Percentiles rank a stretch among this genome's conserved stretches.
phyloP scores from a whole-genome alignment of 30 jellyfish, hydroid and myxozoan genomes.

The Cassiopea andromeda region DNA sequence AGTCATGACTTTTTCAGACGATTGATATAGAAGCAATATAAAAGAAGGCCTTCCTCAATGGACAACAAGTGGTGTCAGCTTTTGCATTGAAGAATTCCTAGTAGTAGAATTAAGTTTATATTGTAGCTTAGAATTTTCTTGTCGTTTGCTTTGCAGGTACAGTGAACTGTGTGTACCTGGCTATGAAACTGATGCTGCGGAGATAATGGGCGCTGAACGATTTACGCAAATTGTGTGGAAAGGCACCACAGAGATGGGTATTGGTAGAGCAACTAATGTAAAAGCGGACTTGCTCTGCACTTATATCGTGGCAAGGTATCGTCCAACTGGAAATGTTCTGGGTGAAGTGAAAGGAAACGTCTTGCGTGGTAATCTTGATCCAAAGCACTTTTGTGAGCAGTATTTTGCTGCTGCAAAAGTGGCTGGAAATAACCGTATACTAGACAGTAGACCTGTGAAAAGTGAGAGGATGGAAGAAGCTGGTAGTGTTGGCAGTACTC shows the following conservation, averaged over 20 bases:
- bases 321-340: conserved; percentile 77
- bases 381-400: conserved; percentile 65
- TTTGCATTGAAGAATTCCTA: too few species aligned
- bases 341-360: conserved; percentile 74
- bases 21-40: too few species aligned
- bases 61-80: too few species aligned
- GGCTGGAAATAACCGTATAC: conserved; percentile 36
- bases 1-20: too few species aligned
- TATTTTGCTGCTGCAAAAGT: conserved; percentile 61
- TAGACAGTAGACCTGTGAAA: conserved; percentile 41
- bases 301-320: conserved; percentile 69
- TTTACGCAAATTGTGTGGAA: conserved; percentile 80
- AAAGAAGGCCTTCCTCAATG: too few species aligned
- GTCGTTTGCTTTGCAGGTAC: conserved; percentile 61
- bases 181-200: conserved; percentile 77
- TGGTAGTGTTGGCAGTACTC: conserved; percentile 33
- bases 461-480: conserved; percentile 64
- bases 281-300: conserved; percentile 76
- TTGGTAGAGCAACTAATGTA: conserved; percentile 65
- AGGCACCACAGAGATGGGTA: conserved; percentile 75
- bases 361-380: conserved; percentile 40
- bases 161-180: conserved; percentile 95
- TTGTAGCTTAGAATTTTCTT: too few species aligned
- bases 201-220: conserved; percentile 69
- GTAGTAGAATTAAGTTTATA: too few species aligned